These are phyloP conservation scores for Meganola albula DNA, from an alignment of 2,888 invertebrate genomes.

Conservation along the genomic window DNA sequence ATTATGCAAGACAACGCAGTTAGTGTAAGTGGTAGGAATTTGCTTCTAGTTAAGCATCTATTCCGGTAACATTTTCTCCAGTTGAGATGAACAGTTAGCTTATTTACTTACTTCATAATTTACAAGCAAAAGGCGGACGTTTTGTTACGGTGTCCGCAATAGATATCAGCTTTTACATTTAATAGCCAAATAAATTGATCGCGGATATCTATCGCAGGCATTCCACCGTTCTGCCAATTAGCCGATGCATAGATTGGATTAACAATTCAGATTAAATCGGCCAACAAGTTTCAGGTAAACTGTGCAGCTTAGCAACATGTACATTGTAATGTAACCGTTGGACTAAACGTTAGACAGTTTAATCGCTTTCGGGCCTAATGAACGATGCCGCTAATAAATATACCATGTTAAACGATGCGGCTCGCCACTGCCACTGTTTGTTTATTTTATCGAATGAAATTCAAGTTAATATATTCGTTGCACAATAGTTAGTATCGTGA, in stretches of 20 bases:
- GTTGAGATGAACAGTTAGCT: slow-evolving; percentile 11
- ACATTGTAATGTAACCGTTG: slow-evolving; percentile 35
- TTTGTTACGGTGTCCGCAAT: slow-evolving; percentile 15
- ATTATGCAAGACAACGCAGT: too few relatives aligned
- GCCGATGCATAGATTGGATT: slow-evolving; percentile 55
- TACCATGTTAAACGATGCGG: slow-evolving; percentile 34
- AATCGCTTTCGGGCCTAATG: slow-evolving; percentile 54
- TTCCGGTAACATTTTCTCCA: too few relatives aligned
- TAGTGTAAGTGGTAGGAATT: too few relatives aligned
- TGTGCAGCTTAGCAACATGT: slow-evolving; percentile 8
- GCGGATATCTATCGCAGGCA: slow-evolving; percentile 31
- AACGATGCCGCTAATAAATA: slow-evolving; percentile 35
- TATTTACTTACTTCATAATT: slow-evolving; percentile 20
- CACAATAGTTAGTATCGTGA: slow-evolving; percentile 9
- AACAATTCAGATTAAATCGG: slow-evolving; percentile 66
- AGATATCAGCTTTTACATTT: slow-evolving; percentile 22
- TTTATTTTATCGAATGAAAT: slow-evolving; percentile 28
- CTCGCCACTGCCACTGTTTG: slow-evolving; percentile 21
- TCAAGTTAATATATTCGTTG: slow-evolving; percentile 27
- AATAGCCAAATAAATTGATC: slow-evolving; percentile 55
- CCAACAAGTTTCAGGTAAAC: slow-evolving; percentile 34
- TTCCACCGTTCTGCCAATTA: slow-evolving; percentile 59
- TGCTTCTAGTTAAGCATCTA: too few relatives aligned
- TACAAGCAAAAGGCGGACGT: slow-evolving; percentile 6
- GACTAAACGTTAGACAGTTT: slow-evolving; percentile 30